Percentiles rank a stretch among this genome's conserved stretches.
phyloP scores from a whole-genome alignment of 1,140 invertebrate genomes.

The Drosophila orosa region DNA sequence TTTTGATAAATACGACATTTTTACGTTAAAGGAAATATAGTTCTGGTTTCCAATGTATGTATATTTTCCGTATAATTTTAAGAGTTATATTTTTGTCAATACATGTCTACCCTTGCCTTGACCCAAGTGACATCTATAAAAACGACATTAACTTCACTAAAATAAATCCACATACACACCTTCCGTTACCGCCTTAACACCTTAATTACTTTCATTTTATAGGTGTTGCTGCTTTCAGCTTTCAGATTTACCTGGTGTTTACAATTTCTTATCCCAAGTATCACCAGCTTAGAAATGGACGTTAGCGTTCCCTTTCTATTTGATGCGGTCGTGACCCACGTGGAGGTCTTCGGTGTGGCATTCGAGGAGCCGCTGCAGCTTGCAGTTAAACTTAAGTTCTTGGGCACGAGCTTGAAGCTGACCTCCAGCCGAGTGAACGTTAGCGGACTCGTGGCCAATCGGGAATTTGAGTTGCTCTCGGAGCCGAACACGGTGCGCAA shows the following conservation, averaged over 20 bases:
- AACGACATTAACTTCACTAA: background rate
- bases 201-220: background rate
- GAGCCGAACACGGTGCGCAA: background rate
- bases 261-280: too few relatives aligned
- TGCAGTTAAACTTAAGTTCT: slow-evolving; percentile 3
- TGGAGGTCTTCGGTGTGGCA: background rate
- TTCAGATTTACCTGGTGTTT: too few relatives aligned
- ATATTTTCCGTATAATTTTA: too few relatives aligned
- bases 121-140: background rate
- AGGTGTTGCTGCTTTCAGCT: too few relatives aligned
- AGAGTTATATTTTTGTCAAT: too few relatives aligned
- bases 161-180: background rate
- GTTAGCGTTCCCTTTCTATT: slow-evolving; percentile 20
- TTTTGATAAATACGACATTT: too few relatives aligned
- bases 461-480: background rate
- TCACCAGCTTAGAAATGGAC: background rate
- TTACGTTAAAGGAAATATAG: too few relatives aligned
- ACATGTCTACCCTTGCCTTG: background rate
- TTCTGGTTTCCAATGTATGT: too few relatives aligned
- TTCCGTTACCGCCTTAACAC: background rate
- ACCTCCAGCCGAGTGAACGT: slow-evolving; percentile 62
- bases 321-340: slow-evolving; percentile 34
- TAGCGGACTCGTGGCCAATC: slow-evolving; percentile 24
- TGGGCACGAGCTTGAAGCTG: background rate
- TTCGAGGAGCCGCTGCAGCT: slow-evolving; percentile 3